Evolutionary conservation across 2,888 invertebrate species (phyloP), one percentile per base, ranked within the genome.

Genomic region (Chymomyza fuscimana): DNA sequence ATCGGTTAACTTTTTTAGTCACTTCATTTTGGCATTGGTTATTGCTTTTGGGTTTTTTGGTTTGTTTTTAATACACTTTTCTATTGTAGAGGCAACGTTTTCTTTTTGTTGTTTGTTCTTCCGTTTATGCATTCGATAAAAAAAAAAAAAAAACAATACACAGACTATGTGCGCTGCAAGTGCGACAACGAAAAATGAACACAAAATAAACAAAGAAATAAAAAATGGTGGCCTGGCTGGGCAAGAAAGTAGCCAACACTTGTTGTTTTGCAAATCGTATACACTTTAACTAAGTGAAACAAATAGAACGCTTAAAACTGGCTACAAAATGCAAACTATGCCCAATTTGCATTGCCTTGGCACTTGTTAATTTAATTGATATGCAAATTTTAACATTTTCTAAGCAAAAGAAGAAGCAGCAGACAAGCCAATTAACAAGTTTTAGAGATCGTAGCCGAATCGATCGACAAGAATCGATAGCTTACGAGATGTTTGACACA

Each of bases 201-300:
- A 89, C 82, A 89, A 89, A 87, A 87, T 89, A 89, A 89, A 89
- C 90, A 89, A 86, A 81, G 87, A 87, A 89, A 90, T 82, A 86
- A 88, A 89, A 89, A 89, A 89, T 89, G 89, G 89, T 85, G 89
- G 89, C 74, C 77, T 67, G 61, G 65, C 51, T 66, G 61, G 59
- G 29, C 60, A 56, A 60, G 65, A 36, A 63, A 67, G 69, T 12
- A 46, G 40, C 4, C 10, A 12, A 12, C 40, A 46, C 40, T 46
- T 46, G 40, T 46, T 10, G 40, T 46, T 46, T 4, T 7, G 12
- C 40, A 46, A 12, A 12, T 12, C 40, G 6, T 32, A 22, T 16
- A n/a, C 0, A 54, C n/a, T 54, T 54, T 22, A 5, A 7, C 5
- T 16, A n/a, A n/a, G 7, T 10, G 22, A 15, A 54, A 7, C 15